phyloP scores from a whole-genome alignment of 2,888 invertebrate genomes.

The Punctoribates punctum region DNA sequence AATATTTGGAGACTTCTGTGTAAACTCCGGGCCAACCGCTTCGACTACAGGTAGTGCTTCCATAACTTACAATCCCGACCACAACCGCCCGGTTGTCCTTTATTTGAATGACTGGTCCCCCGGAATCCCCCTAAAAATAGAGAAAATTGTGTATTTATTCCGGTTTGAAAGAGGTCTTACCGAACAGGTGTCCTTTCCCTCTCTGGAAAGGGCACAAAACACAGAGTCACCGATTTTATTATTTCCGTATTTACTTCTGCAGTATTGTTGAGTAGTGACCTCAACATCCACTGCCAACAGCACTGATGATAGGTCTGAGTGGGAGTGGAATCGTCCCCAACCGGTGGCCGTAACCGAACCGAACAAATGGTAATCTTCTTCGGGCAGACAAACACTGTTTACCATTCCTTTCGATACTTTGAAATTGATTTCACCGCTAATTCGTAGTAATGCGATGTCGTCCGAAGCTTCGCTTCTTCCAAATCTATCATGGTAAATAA shows the following conservation, averaged over 20 bases:
- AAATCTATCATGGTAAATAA: too few species aligned
- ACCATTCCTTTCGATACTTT: neutral
- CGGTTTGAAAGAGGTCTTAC: neutral
- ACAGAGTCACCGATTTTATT: neutral
- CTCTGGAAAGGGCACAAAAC: neutral
- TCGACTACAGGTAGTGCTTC: neutral
- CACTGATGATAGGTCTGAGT: neutral
- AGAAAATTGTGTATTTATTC: neutral
- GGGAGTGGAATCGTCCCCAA: neutral
- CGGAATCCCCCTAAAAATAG: neutral
- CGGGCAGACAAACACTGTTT: neutral
- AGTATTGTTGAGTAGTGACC: neutral
- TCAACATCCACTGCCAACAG: neutral
- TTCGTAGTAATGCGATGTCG: neutral
- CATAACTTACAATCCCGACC: constrained; percentile 1
- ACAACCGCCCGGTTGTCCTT: neutral
- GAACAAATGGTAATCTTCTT: neutral
- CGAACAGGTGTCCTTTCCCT: neutral
- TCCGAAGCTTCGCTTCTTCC: too few species aligned
- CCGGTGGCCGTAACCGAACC: neutral
- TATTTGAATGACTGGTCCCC: constrained; percentile 11
- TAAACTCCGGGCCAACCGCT: neutral
- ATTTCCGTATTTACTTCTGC: neutral
- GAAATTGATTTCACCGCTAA: neutral
- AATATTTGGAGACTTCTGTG: constrained; percentile 8